Evolutionary conservation across 2,797 vertebrate species (phyloP).

Genomic region (Neomorphus geoffroyi): DNA sequence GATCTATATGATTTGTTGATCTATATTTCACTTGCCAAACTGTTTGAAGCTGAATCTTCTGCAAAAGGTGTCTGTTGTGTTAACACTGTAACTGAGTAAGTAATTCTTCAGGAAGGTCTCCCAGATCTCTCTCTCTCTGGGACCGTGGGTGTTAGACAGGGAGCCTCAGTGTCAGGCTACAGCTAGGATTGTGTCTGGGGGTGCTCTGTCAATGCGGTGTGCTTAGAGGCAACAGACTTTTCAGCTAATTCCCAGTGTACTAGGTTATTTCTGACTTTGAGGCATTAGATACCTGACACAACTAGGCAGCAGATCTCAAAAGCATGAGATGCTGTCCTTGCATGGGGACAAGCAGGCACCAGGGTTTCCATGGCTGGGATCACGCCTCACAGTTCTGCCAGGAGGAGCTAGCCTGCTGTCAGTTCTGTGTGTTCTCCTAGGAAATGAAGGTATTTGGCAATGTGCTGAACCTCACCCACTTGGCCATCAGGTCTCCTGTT

Average conservation of each 20-base stretch:
- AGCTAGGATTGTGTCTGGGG: fast-evolving
- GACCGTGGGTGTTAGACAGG: background rate
- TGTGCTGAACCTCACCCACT: background rate
- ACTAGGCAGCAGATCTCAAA: background rate
- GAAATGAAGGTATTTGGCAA: background rate
- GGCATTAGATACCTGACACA: background rate
- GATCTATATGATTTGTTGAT: background rate
- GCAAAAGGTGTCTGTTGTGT: background rate
- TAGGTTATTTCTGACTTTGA: background rate
- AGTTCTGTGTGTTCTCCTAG: background rate
- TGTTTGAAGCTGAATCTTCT: background rate
- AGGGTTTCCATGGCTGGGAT: background rate
- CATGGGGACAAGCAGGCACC: background rate
- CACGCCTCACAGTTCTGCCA: background rate
- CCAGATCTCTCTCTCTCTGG: background rate
- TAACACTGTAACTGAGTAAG: background rate
- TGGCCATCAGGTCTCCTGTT: background rate
- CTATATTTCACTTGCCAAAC: background rate
- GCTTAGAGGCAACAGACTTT: background rate
- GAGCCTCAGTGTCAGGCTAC: background rate
- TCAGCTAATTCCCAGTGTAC: background rate
- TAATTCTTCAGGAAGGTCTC: background rate
- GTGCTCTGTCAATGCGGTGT: fast-evolving
- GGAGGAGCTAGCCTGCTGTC: background rate
- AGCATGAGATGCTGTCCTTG: background rate